Conservation (phyloP, 2,888 invertebrate genomes). For the Epistrophe grossulariae region DNA sequence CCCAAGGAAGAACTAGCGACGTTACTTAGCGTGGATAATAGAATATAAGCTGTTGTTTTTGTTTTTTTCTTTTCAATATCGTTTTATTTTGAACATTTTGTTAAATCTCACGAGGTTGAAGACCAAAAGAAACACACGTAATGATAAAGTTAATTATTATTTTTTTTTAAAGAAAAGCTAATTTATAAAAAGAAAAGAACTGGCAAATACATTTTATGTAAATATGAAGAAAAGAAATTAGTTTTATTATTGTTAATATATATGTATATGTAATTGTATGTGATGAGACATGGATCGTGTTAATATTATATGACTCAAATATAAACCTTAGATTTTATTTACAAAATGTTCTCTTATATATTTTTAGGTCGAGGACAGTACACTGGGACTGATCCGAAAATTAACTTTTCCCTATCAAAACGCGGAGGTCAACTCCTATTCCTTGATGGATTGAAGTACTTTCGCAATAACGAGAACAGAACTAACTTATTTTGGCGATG, state of each 20-base stretch:
- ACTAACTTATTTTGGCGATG: constrained; percentile 83
- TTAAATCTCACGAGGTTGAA: constrained; percentile 30
- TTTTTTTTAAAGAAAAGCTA: constrained; percentile 29
- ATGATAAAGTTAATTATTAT: constrained; percentile 46
- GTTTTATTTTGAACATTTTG: constrained; percentile 25
- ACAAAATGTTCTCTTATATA: constrained; percentile 50
- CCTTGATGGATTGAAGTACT: constrained; percentile 83
- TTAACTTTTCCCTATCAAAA: constrained; percentile 82
- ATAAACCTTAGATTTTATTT: constrained; percentile 22
- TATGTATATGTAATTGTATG: background rate
- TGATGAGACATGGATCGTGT: background rate
- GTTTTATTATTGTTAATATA: constrained; percentile 4
- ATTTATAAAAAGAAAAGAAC: constrained; percentile 39
- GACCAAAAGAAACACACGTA: constrained; percentile 14
- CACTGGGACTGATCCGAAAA: constrained; percentile 79
- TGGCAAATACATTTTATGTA: constrained; percentile 42
- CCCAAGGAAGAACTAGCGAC: constrained; percentile 60
- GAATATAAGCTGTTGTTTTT: constrained; percentile 37
- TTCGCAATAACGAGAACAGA: constrained; percentile 83
- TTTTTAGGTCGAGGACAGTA: constrained; percentile 79
- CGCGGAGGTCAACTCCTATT: constrained; percentile 82
- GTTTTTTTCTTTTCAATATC: constrained; percentile 1
- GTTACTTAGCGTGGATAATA: constrained; percentile 56
- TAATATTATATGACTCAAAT: background rate
- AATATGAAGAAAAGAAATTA: constrained; percentile 26